These are phyloP conservation scores for Pseudochirops cupreus DNA, from an alignment of 2,797 vertebrate genomes.

Conservation along the genomic window DNA sequence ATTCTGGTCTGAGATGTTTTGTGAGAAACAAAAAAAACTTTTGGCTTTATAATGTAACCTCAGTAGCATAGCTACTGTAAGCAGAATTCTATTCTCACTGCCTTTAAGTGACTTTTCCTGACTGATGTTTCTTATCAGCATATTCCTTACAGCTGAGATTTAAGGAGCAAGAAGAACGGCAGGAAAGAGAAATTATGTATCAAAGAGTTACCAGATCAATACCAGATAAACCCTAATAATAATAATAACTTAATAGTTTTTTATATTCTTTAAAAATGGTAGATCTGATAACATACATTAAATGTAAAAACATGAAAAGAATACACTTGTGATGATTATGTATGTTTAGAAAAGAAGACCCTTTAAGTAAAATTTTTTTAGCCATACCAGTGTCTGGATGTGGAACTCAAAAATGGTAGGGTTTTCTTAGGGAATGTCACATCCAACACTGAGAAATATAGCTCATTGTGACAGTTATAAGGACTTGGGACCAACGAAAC, in stretches of 20 bases:
- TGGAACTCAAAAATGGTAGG: neutral
- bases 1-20: neutral
- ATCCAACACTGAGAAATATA: neutral
- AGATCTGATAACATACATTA: conserved; percentile 19
- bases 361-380: neutral
- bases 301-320: conserved; percentile 17
- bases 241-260: neutral
- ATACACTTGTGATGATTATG: neutral
- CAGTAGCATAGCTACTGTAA: neutral
- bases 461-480: fast-evolving
- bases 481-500: neutral
- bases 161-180: neutral
- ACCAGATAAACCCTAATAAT: neutral
- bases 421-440: neutral
- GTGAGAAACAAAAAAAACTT: neutral
- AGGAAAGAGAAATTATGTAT: neutral
- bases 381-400: neutral
- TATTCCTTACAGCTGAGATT: neutral
- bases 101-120: neutral
- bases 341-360: neutral
- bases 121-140: neutral
- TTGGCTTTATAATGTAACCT: neutral
- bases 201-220: neutral
- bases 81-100: conserved; percentile 25
- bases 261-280: neutral